These are phyloP conservation scores for Anodontia alba DNA, from an alignment of 2,888 invertebrate species.

Conservation along the genomic window DNA sequence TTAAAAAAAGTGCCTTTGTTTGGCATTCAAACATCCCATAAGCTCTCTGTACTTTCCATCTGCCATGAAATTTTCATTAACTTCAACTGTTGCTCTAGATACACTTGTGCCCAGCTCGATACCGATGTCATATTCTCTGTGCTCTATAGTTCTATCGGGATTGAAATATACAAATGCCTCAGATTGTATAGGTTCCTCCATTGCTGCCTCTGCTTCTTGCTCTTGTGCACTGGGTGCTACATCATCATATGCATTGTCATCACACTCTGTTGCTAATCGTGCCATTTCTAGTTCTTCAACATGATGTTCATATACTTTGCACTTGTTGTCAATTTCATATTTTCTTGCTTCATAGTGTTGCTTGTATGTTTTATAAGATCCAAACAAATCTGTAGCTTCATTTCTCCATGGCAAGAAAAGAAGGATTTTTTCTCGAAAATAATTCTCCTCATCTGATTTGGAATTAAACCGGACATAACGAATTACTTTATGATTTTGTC, in stretches of 20 bases:
- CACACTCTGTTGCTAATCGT: neutral
- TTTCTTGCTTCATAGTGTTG: constrained; percentile 9
- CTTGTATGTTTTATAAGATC: constrained; percentile 15
- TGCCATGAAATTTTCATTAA: neutral
- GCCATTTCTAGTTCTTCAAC: constrained; percentile 18
- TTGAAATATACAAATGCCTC: neutral
- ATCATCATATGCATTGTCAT: constrained; percentile 25
- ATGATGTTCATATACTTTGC: constrained; percentile 33
- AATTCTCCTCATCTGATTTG: constrained; percentile 26
- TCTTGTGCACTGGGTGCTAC: constrained; percentile 34
- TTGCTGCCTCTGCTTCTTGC: constrained; percentile 29
- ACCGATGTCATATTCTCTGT: neutral
- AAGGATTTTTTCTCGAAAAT: constrained; percentile 29
- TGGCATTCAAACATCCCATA: neutral
- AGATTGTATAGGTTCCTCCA: constrained; percentile 17
- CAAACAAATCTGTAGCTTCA: neutral
- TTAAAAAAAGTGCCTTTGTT: constrained; percentile 12
- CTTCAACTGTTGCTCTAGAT: neutral
- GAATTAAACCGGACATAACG: constrained; percentile 30
- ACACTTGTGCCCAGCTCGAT: neutral
- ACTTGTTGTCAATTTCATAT: constrained; percentile 13
- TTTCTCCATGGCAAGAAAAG: constrained; percentile 35
- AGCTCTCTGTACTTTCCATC: neutral
- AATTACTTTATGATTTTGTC: constrained; percentile 1
- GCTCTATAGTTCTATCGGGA: neutral